Base-by-base conservation (phyloP, 2,888 invertebrate genomes). In the Nesidiocoris tenuis region DNA sequence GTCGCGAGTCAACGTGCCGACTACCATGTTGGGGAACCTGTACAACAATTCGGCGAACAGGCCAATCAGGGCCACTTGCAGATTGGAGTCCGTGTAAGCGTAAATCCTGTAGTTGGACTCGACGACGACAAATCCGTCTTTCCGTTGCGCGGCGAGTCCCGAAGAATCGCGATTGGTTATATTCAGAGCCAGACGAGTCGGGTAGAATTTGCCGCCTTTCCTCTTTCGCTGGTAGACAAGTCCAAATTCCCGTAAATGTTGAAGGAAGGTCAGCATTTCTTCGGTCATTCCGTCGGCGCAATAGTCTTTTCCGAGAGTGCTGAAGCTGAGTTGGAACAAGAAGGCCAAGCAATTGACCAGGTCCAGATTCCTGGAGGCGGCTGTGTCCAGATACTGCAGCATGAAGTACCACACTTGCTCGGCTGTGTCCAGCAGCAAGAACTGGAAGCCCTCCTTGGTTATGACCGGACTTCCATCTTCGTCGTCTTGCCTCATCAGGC, bases 361-460 rank as follows among this genome's bases (percentile, higher is more conserved):
- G 83, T 92, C 92, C 79, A 96, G 86, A 9, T 93, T 94, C 77
- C 95, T 87, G 80, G 91, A 90, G 84, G 95, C 93, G 3, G 96
- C 94, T 0, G 96, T 96, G 82, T 96, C 95, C 78, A 98, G 86
- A 85, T 98, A 98, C 83, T 97, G 96, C 23, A 98, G 88, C 82
- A 99, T 91, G 85, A 99, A 99, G 84, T 96, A 92, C 98, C 98
- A 99, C 56, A 99, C 91, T 87, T 97, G 97, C 61, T 95, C 92
- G 9, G 95, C 91, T 0, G 96, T 94, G 83, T 96, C 96, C 77
- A 98, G 86, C 21, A 99, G 86, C 19, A 99, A 86, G 84, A 99
- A 99, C 85, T 99, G 98, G 84, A 99, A 99, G 0, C 99, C 99
- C 79, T 94, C 93, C 78, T 94, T 89, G 0, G 98, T 98, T 79